These are phyloP conservation scores for Meganola albula DNA, from an alignment of 2,888 invertebrate genomes.

Conservation along the genomic window DNA sequence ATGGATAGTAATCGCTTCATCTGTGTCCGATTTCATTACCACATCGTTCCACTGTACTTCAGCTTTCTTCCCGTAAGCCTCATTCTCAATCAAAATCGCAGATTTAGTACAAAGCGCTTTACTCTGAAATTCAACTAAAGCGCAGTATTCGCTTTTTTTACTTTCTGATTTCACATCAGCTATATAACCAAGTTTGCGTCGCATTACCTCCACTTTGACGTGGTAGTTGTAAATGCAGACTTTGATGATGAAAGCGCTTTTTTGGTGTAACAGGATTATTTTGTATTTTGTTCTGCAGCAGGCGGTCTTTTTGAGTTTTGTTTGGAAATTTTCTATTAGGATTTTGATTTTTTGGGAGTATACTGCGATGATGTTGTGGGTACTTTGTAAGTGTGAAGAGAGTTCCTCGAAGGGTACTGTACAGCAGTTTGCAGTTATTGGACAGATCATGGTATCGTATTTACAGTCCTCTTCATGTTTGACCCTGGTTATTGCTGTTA, in stretches of 20 bases:
- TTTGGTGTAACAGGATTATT: conserved; percentile 62
- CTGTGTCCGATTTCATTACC: conserved; percentile 62
- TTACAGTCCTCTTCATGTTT: conserved; percentile 71
- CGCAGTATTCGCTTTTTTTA: conserved; percentile 67
- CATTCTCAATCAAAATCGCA: conserved; percentile 66
- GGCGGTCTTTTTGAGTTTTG: conserved; percentile 67
- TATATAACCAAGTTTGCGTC: conserved; percentile 62
- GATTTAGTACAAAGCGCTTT: conserved; percentile 65
- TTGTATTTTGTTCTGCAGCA: conserved; percentile 72
- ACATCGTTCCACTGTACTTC: conserved; percentile 71
- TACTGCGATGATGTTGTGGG: conserved; percentile 67
- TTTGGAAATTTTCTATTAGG: conserved; percentile 70
- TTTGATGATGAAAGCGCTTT: conserved; percentile 72
- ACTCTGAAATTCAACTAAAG: conserved; percentile 68
- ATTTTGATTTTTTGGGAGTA: conserved; percentile 72
- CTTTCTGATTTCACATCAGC: conserved; percentile 57
- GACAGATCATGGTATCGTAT: conserved; percentile 66
- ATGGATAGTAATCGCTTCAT: conserved; percentile 70
- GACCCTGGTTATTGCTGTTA: conserved; percentile 54
- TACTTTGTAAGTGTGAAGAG: conserved; percentile 55
- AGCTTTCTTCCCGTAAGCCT: conserved; percentile 67
- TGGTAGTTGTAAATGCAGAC: conserved; percentile 72
- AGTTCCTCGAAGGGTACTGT: conserved; percentile 65
- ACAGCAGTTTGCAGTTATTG: conserved; percentile 65
- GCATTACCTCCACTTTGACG: conserved; percentile 68